These are phyloP conservation scores for Subacronicta megacephala DNA, from an alignment of 2,888 invertebrate genomes.

Conservation along the genomic window DNA sequence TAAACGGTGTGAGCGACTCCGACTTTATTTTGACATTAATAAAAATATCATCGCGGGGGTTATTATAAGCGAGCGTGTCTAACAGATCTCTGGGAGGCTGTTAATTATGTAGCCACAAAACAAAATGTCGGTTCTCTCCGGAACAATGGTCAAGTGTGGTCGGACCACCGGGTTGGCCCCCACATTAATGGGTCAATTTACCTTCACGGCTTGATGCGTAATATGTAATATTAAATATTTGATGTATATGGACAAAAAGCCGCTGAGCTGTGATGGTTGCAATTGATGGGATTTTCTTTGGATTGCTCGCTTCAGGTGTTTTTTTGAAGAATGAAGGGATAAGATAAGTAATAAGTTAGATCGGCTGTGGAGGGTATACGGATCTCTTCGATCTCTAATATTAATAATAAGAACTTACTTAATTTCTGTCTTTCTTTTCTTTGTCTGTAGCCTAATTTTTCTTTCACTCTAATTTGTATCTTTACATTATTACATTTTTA, in stretches of 20 bases:
- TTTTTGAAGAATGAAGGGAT: not conserved
- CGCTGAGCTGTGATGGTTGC: constrained; percentile 44
- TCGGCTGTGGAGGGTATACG: no score
- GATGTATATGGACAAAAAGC: constrained; percentile 61
- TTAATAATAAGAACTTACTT: no score
- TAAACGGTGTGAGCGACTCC: constrained; percentile 72
- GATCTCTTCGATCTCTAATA: no score
- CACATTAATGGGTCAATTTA: constrained; percentile 70
- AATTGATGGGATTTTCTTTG: constrained; percentile 43
- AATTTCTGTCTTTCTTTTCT: no score
- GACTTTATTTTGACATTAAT: constrained; percentile 89
- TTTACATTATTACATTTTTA: no score
- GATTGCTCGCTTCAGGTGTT: constrained; percentile 11
- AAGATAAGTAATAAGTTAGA: no score
- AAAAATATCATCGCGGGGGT: constrained; percentile 88
- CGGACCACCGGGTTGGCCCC: constrained; percentile 79
- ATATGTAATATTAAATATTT: constrained; percentile 67
- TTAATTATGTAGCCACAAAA: constrained; percentile 88
- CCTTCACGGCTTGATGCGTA: constrained; percentile 68
- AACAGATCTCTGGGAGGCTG: constrained; percentile 88
- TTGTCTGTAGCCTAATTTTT: no score
- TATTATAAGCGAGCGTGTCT: constrained; percentile 88
- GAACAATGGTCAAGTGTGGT: constrained; percentile 86
- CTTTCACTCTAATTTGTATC: no score
- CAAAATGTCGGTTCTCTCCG: constrained; percentile 79